phyloP scores from a whole-genome alignment of 2,797 vertebrate species.

The Antennarius maculatus region DNA sequence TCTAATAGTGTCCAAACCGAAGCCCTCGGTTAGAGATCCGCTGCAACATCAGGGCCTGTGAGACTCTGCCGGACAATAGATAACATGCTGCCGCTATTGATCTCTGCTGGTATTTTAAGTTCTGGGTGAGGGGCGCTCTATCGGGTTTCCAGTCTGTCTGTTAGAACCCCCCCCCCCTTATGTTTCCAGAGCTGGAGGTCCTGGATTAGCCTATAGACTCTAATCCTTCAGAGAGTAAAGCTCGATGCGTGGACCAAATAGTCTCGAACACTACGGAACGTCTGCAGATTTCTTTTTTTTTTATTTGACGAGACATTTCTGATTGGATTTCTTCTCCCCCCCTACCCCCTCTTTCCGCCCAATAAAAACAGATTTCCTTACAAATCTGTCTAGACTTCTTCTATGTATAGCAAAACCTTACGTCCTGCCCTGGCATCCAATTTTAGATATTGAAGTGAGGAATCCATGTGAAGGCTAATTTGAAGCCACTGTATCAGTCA shows the following conservation, averaged over 20 bases:
- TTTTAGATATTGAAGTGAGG: conserved; percentile 37
- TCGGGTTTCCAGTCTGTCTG: conserved; percentile 75
- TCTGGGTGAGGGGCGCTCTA: conserved; percentile 77
- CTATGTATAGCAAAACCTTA: too few species aligned
- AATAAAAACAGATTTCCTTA: too few species aligned
- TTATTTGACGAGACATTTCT: too few species aligned
- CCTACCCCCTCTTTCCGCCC: too few species aligned
- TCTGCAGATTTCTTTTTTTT: background rate
- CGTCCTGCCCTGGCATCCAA: conserved; percentile 18
- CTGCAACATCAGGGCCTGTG: conserved; percentile 11
- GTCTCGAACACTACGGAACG: background rate
- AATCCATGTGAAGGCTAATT: conserved; percentile 57
- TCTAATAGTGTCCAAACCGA: too few species aligned
- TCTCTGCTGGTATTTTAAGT: conserved; percentile 83
- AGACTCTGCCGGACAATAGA: conserved; percentile 72
- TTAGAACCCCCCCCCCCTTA: conserved; percentile 40
- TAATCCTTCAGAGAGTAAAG: conserved; percentile 4
- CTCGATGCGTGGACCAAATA: conserved; percentile 7
- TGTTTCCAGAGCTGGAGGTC: conserved; percentile 38
- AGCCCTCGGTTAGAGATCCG: conserved; percentile 52
- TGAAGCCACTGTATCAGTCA: conserved; percentile 43
- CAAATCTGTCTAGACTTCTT: too few species aligned
- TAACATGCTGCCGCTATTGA: conserved; percentile 85
- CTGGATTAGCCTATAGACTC: conserved; percentile 17
- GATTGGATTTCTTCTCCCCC: too few species aligned